phyloP scores from a whole-genome alignment of 1,140 invertebrate genomes.

The Megalopta genalis region DNA sequence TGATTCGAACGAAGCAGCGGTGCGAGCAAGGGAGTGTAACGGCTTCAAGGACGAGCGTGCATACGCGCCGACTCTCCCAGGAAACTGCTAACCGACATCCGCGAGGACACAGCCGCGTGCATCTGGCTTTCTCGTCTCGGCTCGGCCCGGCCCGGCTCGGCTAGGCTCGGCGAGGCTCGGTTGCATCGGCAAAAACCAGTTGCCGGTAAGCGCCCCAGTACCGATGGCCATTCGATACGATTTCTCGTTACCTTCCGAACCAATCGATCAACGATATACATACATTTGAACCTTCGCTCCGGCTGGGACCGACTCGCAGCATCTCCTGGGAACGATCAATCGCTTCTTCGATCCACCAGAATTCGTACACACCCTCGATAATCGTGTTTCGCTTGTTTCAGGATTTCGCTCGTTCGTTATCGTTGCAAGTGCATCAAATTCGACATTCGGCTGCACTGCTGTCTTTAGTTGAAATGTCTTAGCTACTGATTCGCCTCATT shows the following conservation, averaged over 20 bases:
- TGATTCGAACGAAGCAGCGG: slow-evolving; percentile 48
- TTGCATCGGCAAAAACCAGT: slow-evolving; percentile 66
- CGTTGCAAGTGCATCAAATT: no score
- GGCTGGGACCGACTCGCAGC: no score
- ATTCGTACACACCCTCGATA: no score
- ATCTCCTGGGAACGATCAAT: no score
- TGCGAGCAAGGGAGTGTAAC: slow-evolving; percentile 69
- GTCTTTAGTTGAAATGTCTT: no score
- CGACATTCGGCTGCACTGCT: no score
- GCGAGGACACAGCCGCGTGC: slow-evolving; percentile 63
- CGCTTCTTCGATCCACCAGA: not conserved
- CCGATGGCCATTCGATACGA: slow-evolving; percentile 46
- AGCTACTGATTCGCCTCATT: no score
- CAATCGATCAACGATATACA: slow-evolving; percentile 14
- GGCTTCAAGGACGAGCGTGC: slow-evolving; percentile 72
- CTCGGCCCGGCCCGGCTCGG: slow-evolving; percentile 12
- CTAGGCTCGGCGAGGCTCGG: slow-evolving; percentile 26
- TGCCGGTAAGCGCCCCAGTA: slow-evolving; percentile 33
- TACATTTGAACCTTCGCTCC: not conserved
- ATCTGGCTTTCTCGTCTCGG: slow-evolving; percentile 56
- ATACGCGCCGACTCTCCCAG: slow-evolving; percentile 68
- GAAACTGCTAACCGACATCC: slow-evolving; percentile 75
- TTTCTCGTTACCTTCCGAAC: slow-evolving; percentile 35
- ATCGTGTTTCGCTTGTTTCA: no score
- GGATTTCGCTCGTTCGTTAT: no score